These are phyloP conservation scores for Gisinianus flammeolus DNA, from an alignment of 2,888 invertebrate species.

Conservation along the genomic window DNA sequence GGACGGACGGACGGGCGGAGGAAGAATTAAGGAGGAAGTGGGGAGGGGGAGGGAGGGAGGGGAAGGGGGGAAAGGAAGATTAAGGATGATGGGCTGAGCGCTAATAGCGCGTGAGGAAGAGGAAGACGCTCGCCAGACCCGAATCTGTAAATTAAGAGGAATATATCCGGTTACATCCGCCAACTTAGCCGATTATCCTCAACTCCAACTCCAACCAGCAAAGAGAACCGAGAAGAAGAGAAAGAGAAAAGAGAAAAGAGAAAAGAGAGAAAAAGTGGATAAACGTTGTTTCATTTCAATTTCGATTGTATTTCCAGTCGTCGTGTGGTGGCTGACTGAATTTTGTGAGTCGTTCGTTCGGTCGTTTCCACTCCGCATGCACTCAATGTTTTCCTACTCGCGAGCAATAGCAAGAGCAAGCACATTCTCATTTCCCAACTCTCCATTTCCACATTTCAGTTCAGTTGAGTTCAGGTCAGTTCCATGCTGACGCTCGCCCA, in stretches of 20 bases:
- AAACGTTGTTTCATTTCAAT: constrained; percentile 10
- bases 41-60: constrained; percentile 1
- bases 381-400: neutral
- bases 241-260: neutral
- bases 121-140: too few relatives aligned
- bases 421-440: neutral
- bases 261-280: neutral
- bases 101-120: constrained; percentile 1
- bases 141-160: neutral
- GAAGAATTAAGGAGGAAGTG: too few relatives aligned
- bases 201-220: neutral
- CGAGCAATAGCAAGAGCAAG: neutral
- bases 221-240: neutral
- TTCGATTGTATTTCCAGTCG: constrained; percentile 5
- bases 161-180: neutral
- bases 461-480: too few relatives aligned
- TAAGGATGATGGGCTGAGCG: neutral
- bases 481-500: constrained; percentile 2
- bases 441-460: neutral
- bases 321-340: neutral
- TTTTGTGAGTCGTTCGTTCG: neutral
- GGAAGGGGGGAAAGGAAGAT: neutral
- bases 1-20: too few relatives aligned
- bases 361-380: neutral
- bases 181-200: neutral